Evolutionary conservation across 1,140 invertebrate genomes (phyloP).

Genomic region (Danaus melanippus): DNA sequence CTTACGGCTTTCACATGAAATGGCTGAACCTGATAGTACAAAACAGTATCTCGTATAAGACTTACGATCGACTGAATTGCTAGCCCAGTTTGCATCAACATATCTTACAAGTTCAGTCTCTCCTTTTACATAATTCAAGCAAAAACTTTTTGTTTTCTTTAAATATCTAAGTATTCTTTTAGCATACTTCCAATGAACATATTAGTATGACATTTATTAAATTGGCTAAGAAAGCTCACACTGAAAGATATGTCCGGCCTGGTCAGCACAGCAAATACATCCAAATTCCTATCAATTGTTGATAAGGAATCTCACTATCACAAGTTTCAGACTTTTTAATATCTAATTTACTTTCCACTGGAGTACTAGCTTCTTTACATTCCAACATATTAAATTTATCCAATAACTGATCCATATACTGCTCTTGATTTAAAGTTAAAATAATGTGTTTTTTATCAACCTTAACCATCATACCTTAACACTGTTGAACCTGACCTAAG

Average conservation of each 20-base stretch:
- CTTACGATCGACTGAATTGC: constrained; percentile 7
- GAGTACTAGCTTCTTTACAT: constrained; percentile 17
- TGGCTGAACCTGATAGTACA: constrained; percentile 16
- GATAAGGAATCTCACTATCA: constrained; percentile 3
- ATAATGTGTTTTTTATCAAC: constrained; percentile 9
- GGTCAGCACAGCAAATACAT: constrained; percentile 19
- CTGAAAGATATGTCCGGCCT: constrained; percentile 16
- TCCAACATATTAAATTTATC: constrained; percentile 18
- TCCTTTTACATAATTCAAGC: constrained; percentile 12
- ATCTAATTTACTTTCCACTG: constrained; percentile 18
- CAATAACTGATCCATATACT: constrained; percentile 1
- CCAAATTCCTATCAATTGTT: constrained; percentile 13
- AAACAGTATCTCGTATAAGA: constrained; percentile 41
- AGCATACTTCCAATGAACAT: constrained; percentile 10
- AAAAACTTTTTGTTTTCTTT: constrained; percentile 11
- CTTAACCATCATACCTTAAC: constrained; percentile 18
- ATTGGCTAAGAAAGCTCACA: constrained; percentile 16
- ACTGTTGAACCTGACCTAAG: constrained; percentile 17
- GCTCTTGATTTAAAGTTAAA: constrained; percentile 6
- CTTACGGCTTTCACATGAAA: constrained; percentile 43
- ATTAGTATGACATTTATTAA: constrained; percentile 18
- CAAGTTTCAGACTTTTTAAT: constrained; percentile 2
- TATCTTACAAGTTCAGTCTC: constrained; percentile 9
- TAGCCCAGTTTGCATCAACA: constrained; percentile 18
- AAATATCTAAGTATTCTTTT: constrained; percentile 17